Evolutionary conservation across 2,113 vertebrate species (phyloP), one percentile per base, ranked within the genome.

Genomic region (Semnornis frantzii): DNA sequence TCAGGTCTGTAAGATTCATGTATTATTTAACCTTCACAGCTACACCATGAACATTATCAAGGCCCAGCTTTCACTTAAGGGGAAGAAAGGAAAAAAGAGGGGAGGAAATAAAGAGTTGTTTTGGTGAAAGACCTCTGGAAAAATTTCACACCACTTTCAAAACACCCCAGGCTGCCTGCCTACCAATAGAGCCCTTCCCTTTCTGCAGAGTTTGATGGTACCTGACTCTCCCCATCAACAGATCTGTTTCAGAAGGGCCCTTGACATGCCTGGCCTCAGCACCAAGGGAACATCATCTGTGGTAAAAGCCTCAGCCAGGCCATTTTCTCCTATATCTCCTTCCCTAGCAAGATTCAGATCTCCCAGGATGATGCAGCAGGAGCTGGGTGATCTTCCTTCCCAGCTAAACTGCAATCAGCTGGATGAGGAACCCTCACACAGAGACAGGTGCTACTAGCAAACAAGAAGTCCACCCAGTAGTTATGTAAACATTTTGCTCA

Each of bases 21-120:
- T 46, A 92, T 94, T 92, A 95, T 94, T 94, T 76, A 96, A 91
- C 50, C 24, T 37, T 50, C n/a, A 39, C 19, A 65, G 59, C 55
- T 73, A 87, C 81, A 76, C n/a, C 16, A 58, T 1, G 28, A 81
- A 65, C 55, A n/a, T 33, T 60, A 78, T 37, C 63, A 84, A 87
- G 50, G 55, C 65, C 44, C 70, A 75, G 30, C 44, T 63, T 69
- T 18, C 31, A 46, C 39, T 62, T 39, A 58, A 50, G 33, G 50
- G 18, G 19, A 11, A 28, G 8, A 28, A 55, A n/a, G 10, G 30
- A 28, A 39, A 30, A 9, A 46, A 44, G 10, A 11, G 46, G 46
- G 12, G 11, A 50, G 18, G 46, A 20, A 50, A 50, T 44, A 44
- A 19, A 30, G 20, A 15, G 28, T 18, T 1, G 1, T 58, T 91